Base-by-base conservation (phyloP, 2,797 vertebrate genomes). In the Percopsis omiscomaycus region DNA sequence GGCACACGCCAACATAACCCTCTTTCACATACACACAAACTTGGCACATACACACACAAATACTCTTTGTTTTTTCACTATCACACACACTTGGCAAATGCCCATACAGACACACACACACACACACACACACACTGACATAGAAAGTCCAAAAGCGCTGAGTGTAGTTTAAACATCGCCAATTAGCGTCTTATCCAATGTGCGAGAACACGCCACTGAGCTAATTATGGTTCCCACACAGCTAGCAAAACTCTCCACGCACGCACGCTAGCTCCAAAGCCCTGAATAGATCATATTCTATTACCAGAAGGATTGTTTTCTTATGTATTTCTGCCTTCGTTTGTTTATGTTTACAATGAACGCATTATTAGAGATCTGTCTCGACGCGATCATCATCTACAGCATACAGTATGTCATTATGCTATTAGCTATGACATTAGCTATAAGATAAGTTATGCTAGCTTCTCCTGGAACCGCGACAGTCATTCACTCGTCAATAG, bases 171-270 rank as follows among this genome's bases (percentile, higher is more conserved):
- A 27, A 50, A 53, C 27, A 53, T 53, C 51, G 5, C 84, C 86
- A 90, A 88, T 89, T 89, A 89, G 81, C 80, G 84, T 88, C 81
- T 70, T 73, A 76, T 83, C 64, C 80, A 80, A 79, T 84, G 79
- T 79, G 85, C 79, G 75, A 62, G 79, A 84, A 85, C 77, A 86
- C 78, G 82, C 81, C 74, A 68, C 74, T 77, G 71, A 79, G 80
- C 85, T 88, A 87, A 89, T 90, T 86, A 87, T 77, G 79, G 75
- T 69, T 52, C 61, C 61, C 72, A 75, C 71, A 75, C 77, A 76
- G 77, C 78, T 64, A 82, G 69, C 80, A 49, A 69, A 44, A 45
- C 54, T 8, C n/a, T 3, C 30, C 55, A 10, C 37, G 42, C 15
- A 44, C 55, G 27, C 56, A 14, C 44, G 15, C 56, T 58, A 55